Evolutionary conservation across 2,113 vertebrate genomes (phyloP).

Genomic region (Neolamprologus variostigma): DNA sequence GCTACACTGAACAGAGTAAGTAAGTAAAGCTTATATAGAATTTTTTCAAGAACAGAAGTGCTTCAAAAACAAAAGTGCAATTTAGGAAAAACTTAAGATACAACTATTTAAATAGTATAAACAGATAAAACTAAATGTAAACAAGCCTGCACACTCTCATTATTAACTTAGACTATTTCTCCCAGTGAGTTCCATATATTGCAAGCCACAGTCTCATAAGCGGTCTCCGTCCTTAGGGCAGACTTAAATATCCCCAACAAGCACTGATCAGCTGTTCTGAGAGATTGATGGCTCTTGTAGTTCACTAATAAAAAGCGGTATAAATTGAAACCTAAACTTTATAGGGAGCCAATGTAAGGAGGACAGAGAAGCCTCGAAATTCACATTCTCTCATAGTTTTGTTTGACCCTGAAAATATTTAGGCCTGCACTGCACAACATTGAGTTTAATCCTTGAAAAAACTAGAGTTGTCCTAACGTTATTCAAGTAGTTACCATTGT

Average conservation of each 20-base stretch:
- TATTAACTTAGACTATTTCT: background rate
- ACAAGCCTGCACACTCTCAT: background rate
- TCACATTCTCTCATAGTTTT: background rate
- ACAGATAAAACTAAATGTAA: background rate
- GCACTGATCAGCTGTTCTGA: background rate
- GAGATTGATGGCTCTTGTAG: background rate
- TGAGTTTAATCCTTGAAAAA: background rate
- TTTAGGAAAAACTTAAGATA: background rate
- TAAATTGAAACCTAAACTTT: background rate
- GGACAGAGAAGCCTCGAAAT: background rate
- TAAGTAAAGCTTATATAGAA: background rate
- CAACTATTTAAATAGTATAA: background rate
- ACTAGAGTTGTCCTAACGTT: background rate
- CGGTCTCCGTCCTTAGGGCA: background rate
- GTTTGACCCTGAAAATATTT: background rate
- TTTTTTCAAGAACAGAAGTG: background rate
- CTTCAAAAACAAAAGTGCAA: background rate
- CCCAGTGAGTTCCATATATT: background rate
- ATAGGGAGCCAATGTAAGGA: background rate
- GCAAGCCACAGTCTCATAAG: background rate
- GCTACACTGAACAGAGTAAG: background rate
- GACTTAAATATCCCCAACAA: background rate
- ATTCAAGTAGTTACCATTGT: background rate
- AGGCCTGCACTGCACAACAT: background rate
- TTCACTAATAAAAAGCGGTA: background rate